Percentiles rank a stretch among this genome's conserved stretches.
phyloP scores from a whole-genome alignment of 2,888 invertebrate species.

The Brenthis hecate region DNA sequence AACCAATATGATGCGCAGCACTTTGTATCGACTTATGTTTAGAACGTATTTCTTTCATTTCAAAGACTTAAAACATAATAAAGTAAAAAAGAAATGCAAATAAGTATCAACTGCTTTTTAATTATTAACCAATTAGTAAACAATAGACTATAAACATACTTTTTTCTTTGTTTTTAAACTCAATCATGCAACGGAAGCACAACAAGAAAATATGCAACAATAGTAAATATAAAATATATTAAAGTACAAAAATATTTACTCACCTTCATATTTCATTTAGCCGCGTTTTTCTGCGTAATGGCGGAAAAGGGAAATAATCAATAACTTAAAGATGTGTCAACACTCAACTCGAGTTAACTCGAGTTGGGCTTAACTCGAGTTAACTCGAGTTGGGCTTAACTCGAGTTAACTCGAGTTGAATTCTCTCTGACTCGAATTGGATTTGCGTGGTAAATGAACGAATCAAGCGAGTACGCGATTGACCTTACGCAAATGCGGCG shows the following conservation, averaged over 20 bases:
- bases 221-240: constrained; percentile 1
- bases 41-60: constrained; percentile 69
- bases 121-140: not conserved
- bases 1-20: constrained; percentile 71
- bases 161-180: constrained; percentile 36
- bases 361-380: no score
- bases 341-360: no score
- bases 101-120: not conserved
- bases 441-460: no score
- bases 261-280: constrained; percentile 25
- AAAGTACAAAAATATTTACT: not conserved
- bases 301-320: constrained; percentile 44
- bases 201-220: constrained; percentile 8
- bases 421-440: no score
- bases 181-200: constrained; percentile 20
- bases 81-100: not conserved
- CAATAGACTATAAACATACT: constrained; percentile 26
- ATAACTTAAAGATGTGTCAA: no score
- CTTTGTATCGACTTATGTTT: constrained; percentile 70
- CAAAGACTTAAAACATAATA: not conserved
- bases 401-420: no score
- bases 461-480: no score
- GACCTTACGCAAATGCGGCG: no score
- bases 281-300: constrained; percentile 48
- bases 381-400: no score